phyloP scores from a whole-genome alignment of 2,113 vertebrate genomes.

The Ceyx cyanopectus region DNA sequence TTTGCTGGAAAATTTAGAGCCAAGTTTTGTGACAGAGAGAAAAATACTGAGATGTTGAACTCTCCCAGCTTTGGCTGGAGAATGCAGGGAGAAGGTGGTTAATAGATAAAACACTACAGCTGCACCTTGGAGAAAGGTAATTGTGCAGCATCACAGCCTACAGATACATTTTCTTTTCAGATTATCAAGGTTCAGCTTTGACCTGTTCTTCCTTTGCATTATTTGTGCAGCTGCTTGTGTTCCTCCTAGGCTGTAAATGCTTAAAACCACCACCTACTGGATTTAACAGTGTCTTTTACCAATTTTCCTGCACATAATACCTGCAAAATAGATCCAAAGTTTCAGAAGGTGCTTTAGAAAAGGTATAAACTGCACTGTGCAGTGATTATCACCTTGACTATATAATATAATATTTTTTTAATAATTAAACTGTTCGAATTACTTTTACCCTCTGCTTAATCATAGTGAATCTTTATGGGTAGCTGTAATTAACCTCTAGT shows the following conservation, averaged over 20 bases:
- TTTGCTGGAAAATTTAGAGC: background rate
- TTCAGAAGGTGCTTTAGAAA: conserved; percentile 14
- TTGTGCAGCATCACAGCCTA: background rate
- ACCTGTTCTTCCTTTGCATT: background rate
- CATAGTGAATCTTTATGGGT: conserved; percentile 45
- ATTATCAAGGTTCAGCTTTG: background rate
- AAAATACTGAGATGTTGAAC: background rate
- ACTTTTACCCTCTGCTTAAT: conserved; percentile 38
- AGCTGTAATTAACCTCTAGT: conserved; percentile 72
- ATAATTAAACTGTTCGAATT: conserved; percentile 56
- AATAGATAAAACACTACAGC: background rate
- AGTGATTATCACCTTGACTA: background rate
- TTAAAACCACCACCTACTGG: background rate
- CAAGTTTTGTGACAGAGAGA: background rate
- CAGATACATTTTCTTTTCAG: background rate
- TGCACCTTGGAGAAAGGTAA: background rate
- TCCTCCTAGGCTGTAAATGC: background rate
- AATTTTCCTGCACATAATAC: background rate
- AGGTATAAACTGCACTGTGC: background rate
- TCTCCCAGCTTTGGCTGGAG: background rate
- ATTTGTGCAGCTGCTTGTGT: background rate
- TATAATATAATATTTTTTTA: conserved; percentile 7
- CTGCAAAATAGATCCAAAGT: background rate
- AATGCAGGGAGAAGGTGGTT: background rate
- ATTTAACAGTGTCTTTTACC: background rate